Base-by-base conservation (phyloP, 2,113 vertebrate genomes). In the Centrocercus urophasianus region DNA sequence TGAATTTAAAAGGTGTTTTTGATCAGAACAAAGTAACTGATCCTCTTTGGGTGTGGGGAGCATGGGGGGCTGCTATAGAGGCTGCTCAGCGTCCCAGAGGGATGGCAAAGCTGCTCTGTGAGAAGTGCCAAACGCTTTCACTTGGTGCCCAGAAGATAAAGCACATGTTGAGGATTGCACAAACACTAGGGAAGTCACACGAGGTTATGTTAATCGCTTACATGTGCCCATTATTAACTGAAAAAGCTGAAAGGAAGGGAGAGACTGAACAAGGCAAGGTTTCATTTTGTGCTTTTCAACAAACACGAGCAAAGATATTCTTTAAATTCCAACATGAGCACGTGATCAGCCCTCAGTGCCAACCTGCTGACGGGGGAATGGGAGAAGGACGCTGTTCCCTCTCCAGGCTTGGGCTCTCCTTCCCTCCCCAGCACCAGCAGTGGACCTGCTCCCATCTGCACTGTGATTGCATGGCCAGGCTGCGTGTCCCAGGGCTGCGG, bases 171-270 rank as follows among this genome's bases (percentile, higher is more conserved):
- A 93, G 95, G 81, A 54, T 67, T 96, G 90, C 84, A 88, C 92
- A 92, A 94, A 67, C 87, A 78, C 48, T 87, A n/a, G 86, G 90
- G 32, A 95, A 16, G 92, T 45, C 71, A 1, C 86, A 67, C 30
- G 52, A 48, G 86, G 90, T 64, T 73, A 67, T 0, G 5, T 73
- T 96, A 96, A 97, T 97, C 95, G 25, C 83, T 96, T 87, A 12
- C 92, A 90, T 65, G 92, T 97, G 95, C 91, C 82, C 57, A 61
- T 78, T 96, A 72, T 92, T 93, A 93, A 59, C 79, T 74, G 60
- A 45, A 61, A 36, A 81, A 86, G 67, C 92, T 89, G 72, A 76
- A 61, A 89, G 83, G 56, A 86, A 82, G 72, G 60, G 79, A 75
- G 57, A 78, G 52, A 34, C 59, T 95, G 70, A 85, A 91, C 6